phyloP scores from a whole-genome alignment of 2,797 vertebrate species.

The Limnodromus scolopaceus region DNA sequence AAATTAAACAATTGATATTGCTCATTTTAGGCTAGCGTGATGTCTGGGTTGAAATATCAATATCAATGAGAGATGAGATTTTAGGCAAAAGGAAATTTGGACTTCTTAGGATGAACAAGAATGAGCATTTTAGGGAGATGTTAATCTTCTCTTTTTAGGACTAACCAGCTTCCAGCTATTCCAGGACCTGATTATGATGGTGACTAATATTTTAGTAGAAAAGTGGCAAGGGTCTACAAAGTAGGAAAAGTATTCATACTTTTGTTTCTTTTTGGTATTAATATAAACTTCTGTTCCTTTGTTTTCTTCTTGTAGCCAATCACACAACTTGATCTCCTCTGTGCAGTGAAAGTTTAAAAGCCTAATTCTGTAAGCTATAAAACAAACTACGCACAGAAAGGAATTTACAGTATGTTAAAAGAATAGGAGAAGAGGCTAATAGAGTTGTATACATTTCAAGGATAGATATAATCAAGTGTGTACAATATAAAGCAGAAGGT shows the following conservation, averaged over 20 bases:
- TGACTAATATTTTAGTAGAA: background rate
- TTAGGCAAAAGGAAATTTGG: background rate
- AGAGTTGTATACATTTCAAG: slow-evolving; percentile 84
- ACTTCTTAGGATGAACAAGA: background rate
- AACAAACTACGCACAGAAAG: slow-evolving; percentile 71
- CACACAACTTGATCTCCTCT: slow-evolving; percentile 14
- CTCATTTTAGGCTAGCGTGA: background rate
- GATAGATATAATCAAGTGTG: slow-evolving; percentile 83
- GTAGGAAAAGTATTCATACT: background rate
- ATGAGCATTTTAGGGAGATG: background rate
- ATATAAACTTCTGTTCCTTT: slow-evolving; percentile 2
- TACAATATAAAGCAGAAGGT: slow-evolving; percentile 86
- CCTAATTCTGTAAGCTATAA: slow-evolving; percentile 58
- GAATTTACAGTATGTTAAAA: slow-evolving; percentile 74
- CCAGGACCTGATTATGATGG: background rate
- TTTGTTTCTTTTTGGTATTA: background rate
- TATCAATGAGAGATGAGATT: background rate
- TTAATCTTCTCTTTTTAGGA: background rate
- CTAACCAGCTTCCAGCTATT: background rate
- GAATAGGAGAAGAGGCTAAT: slow-evolving; percentile 79
- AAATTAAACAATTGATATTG: slow-evolving; percentile 48
- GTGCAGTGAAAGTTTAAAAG: slow-evolving; percentile 68
- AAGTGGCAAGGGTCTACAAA: background rate
- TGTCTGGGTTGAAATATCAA: background rate
- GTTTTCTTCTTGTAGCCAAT: background rate